Evolutionary conservation across 64 coral and sea anemone genomes (phyloP), one percentile per base, ranked within the genome.

Genomic region (Orbicella faveolata): DNA sequence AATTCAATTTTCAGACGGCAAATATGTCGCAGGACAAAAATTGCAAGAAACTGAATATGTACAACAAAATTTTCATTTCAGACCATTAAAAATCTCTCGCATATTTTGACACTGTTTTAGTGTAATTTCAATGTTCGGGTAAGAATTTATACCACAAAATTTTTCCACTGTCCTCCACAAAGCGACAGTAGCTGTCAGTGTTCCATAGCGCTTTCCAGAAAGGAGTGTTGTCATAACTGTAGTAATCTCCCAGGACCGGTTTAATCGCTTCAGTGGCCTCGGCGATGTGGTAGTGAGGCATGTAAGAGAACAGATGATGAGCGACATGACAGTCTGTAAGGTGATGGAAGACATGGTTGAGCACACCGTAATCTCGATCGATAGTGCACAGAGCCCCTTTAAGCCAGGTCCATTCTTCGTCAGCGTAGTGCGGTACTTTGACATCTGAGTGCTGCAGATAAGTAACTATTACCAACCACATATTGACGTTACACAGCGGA

Each of bases 371-470:
- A 61, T 97, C 95, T 33, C 95, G 78, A 64, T 97, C 95, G 33
- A 97, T 82, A 61, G 95, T 97, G 57, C 95, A 88, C 14, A 97
- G 84, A 2, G 92, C 92, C 6, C 95, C 95, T 37, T 93, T 93
- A 11, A 97, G 92, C 95, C 95, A 97, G 11, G 84, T 94, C 95
- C 95, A 97, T 19, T 97, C 95, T 18, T 94, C 74, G 69, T 91
- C 95, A 4, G 91, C 73, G 52, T 97, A 97, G 52, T 97, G 95
- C 15, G 95, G 95, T 30, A 97, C 89, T 26, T 79, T 97, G 12
- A 87, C 66, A 61, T 97, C 95, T 2, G 95, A 89, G 95, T 97
- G 95, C 33, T 97, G 95, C 8, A 97, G 95, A 37, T 97, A 97
- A 0, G 95, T 97, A 0, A 97, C 78, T 17, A 97, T 91, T 0